phyloP scores from a whole-genome alignment of 2,113 vertebrate genomes.

The Laterallus jamaicensis region DNA sequence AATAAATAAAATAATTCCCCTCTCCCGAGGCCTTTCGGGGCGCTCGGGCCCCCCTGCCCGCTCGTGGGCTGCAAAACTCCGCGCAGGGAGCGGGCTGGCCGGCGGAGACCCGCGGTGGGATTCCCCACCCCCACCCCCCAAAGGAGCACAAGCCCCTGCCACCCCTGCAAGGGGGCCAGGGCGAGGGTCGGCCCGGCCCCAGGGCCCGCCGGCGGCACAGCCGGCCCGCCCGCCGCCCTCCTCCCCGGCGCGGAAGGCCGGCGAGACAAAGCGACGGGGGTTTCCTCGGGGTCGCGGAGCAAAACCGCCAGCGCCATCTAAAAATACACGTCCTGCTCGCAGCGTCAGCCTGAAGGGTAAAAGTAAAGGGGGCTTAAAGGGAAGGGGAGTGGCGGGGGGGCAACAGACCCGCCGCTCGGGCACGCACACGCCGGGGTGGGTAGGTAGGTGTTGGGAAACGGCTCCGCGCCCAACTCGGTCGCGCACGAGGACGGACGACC shows the following conservation, averaged over 20 bases:
- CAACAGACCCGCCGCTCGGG: background rate
- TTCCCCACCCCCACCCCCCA: no score
- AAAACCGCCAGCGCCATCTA: background rate
- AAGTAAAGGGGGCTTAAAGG: background rate
- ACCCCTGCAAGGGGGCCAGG: no score
- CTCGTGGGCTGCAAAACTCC: background rate
- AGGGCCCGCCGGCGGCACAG: background rate
- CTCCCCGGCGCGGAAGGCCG: background rate
- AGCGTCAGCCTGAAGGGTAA: background rate
- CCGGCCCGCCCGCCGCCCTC: background rate
- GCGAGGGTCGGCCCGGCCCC: background rate
- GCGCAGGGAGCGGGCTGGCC: background rate
- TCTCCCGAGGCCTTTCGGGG: background rate
- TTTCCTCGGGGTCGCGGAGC: background rate
- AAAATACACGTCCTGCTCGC: background rate
- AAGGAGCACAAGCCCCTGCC: background rate
- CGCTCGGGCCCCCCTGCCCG: background rate
- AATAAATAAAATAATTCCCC: no score
- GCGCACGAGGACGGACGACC: background rate
- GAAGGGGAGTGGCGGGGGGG: background rate
- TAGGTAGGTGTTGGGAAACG: background rate
- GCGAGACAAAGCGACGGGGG: background rate
- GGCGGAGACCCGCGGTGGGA: background rate
- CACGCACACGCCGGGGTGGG: background rate
- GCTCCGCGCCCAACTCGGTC: background rate